These are phyloP conservation scores for Pimpla rufipes DNA, from an alignment of 2,888 invertebrate species.

Conservation along the genomic window DNA sequence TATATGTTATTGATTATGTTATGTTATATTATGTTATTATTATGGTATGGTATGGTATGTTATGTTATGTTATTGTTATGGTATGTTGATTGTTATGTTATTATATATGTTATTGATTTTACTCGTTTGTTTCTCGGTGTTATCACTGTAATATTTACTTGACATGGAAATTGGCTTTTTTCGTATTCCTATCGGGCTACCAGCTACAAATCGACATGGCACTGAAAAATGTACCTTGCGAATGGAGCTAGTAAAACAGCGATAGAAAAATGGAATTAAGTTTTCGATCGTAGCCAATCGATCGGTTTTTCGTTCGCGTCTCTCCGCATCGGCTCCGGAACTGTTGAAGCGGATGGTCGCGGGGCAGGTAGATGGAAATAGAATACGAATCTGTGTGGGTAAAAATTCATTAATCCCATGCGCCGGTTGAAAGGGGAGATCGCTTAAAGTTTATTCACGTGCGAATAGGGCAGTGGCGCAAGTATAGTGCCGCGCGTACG, in stretches of 20 bases:
- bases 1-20: too few relatives aligned
- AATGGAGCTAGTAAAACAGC: neutral
- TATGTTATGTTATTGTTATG: too few relatives aligned
- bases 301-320: neutral
- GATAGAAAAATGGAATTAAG: neutral
- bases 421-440: constrained; percentile 5
- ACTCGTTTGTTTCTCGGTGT: too few relatives aligned
- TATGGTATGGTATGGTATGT: too few relatives aligned
- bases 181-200: neutral
- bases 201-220: too few relatives aligned
- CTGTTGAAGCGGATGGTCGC: neutral
- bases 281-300: neutral
- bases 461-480: constrained; percentile 42
- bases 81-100: too few relatives aligned
- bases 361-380: constrained; percentile 37
- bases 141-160: neutral
- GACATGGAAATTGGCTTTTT: neutral
- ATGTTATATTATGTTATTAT: too few relatives aligned
- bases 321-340: neutral
- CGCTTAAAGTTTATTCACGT: constrained; percentile 59
- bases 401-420: constrained; percentile 43
- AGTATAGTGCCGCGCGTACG: constrained; percentile 4
- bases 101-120: too few relatives aligned
- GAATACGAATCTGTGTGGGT: neutral
- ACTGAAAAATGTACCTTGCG: too few relatives aligned